Percentiles rank a stretch among this genome's conserved stretches.
These are phyloP conservation scores for Mechanitis mazaeus DNA, from an alignment of 2,888 invertebrate genomes.

Conservation along the genomic window DNA sequence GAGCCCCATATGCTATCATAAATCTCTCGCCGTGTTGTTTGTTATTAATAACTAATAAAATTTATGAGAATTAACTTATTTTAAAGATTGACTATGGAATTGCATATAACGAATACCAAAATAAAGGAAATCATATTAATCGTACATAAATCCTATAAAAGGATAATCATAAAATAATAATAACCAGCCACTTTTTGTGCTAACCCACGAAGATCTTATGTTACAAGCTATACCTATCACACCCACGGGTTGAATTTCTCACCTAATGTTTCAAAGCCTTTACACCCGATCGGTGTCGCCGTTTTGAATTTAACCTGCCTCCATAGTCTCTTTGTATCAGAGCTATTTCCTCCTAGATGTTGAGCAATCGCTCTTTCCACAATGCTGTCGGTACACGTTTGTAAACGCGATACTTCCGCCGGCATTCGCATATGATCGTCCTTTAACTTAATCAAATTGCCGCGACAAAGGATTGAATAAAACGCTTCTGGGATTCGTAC, in stretches of 20 bases:
- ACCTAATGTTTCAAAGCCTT: conserved; percentile 25
- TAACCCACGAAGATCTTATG: background rate
- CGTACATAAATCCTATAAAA: no score
- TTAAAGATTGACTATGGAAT: background rate
- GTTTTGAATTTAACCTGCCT: conserved; percentile 45
- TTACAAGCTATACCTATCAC: conserved; percentile 10
- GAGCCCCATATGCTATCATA: conserved; percentile 54
- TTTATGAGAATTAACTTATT: background rate
- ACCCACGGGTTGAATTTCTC: conserved; percentile 18
- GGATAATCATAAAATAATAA: no score
- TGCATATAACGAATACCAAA: background rate
- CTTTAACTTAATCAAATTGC: conserved; percentile 74
- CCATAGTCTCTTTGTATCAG: conserved; percentile 48
- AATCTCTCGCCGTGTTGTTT: conserved; percentile 41
- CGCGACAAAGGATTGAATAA: conserved; percentile 74
- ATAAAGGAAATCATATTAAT: no score
- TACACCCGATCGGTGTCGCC: conserved; percentile 49
- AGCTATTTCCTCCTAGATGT: conserved; percentile 48
- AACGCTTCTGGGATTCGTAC: conserved; percentile 66
- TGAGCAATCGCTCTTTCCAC: conserved; percentile 34
- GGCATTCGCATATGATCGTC: conserved; percentile 66
- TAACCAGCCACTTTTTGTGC: background rate
- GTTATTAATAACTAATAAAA: background rate
- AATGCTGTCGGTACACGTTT: conserved; percentile 71
- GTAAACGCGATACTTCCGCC: conserved; percentile 77